These are phyloP conservation scores for Pyrgus malvae DNA, from an alignment of 2,888 invertebrate species.

Conservation along the genomic window DNA sequence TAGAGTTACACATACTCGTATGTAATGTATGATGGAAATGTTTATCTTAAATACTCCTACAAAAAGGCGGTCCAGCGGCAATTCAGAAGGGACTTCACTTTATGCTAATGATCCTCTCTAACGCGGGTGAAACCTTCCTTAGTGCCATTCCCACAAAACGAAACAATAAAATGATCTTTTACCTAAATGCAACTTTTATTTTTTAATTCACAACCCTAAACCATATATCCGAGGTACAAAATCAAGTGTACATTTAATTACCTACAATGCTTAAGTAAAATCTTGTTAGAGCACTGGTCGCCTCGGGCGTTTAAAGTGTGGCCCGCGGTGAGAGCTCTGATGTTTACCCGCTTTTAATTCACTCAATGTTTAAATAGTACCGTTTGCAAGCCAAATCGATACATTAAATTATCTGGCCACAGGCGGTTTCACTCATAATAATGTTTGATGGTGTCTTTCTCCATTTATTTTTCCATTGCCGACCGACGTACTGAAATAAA, in stretches of 20 bases:
- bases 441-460: background rate
- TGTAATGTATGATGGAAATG: no score
- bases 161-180: no score
- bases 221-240: no score
- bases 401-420: slow-evolving; percentile 26
- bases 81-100: no score
- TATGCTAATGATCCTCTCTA: no score
- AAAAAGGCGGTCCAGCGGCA: no score
- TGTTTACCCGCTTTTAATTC: slow-evolving; percentile 36
- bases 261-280: background rate
- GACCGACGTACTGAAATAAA: background rate
- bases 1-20: no score
- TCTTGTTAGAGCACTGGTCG: slow-evolving; percentile 17
- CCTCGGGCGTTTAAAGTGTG: slow-evolving; percentile 44
- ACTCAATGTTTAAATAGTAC: slow-evolving; percentile 32
- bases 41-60: no score
- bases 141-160: no score
- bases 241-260: background rate
- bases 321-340: slow-evolving; percentile 36
- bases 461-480: background rate
- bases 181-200: no score
- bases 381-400: slow-evolving; percentile 29
- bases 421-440: slow-evolving; percentile 8
- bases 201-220: no score
- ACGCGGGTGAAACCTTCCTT: no score